Percentiles rank a stretch among this genome's conserved stretches.
phyloP scores from a whole-genome alignment of 1,140 invertebrate species.

The Drosophila insularis region DNA sequence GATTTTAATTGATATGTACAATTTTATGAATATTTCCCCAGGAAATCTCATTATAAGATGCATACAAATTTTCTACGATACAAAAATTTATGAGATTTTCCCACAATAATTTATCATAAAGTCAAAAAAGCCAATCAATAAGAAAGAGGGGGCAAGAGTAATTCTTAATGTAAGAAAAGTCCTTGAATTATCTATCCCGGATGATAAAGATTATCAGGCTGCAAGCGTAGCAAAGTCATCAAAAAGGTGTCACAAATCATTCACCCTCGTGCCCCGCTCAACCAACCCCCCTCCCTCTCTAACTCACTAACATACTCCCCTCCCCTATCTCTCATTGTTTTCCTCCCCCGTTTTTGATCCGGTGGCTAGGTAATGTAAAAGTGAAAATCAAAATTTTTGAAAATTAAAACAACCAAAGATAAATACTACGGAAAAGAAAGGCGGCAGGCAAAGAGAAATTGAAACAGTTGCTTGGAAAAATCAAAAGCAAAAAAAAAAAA shows the following conservation, averaged over 20 bases:
- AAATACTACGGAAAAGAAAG: slow-evolving; percentile 62
- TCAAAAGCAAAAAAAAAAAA: slow-evolving; percentile 38
- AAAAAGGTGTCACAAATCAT: slow-evolving; percentile 74
- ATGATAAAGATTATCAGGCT: slow-evolving; percentile 34
- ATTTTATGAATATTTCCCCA: too few species aligned
- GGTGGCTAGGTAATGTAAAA: slow-evolving; percentile 27
- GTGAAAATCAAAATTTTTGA: slow-evolving; percentile 46
- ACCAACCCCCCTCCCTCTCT: too few species aligned
- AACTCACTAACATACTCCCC: too few species aligned
- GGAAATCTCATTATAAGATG: too few species aligned
- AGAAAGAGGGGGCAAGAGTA: slow-evolving; percentile 15
- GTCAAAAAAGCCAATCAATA: slow-evolving; percentile 24
- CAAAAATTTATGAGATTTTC: slow-evolving; percentile 44
- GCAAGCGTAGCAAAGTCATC: slow-evolving; percentile 49
- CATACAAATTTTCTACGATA: neutral
- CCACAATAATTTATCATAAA: slow-evolving; percentile 71
- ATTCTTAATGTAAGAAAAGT: slow-evolving; percentile 3
- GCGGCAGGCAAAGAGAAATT: slow-evolving; percentile 36
- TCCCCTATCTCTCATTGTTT: neutral
- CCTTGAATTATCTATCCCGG: slow-evolving; percentile 21
- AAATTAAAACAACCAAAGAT: slow-evolving; percentile 64
- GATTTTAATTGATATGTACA: too few species aligned
- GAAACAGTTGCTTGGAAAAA: slow-evolving; percentile 74
- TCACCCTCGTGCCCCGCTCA: slow-evolving; percentile 19
- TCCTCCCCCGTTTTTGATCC: neutral